phyloP scores from a whole-genome alignment of 2,888 invertebrate genomes.

The Epirrita christyi region DNA sequence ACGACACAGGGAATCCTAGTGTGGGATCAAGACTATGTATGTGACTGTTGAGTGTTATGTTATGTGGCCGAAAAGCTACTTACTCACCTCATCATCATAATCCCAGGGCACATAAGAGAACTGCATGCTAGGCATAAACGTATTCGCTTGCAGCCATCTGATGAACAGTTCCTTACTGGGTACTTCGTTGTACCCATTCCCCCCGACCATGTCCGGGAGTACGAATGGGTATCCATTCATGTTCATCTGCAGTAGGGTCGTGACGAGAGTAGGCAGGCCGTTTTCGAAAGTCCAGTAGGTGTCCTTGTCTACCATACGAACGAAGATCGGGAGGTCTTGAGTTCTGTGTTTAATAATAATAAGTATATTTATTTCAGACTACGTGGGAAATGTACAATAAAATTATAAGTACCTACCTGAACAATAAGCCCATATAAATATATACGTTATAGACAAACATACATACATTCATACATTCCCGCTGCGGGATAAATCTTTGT shows the following conservation, averaged over 20 bases:
- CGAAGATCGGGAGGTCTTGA: constrained; percentile 88
- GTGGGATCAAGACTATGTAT: too few species aligned
- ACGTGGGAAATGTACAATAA: too few species aligned
- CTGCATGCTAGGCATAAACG: constrained; percentile 91
- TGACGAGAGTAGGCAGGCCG: constrained; percentile 89
- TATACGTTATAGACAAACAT: too few species aligned
- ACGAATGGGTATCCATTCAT: constrained; percentile 88
- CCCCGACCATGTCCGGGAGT: constrained; percentile 92
- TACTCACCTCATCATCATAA: constrained; percentile 82
- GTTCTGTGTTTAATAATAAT: too few species aligned
- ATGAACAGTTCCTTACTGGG: constrained; percentile 87
- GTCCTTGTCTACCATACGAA: constrained; percentile 91
- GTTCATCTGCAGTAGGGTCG: constrained; percentile 87
- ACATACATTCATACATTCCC: too few species aligned
- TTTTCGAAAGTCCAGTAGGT: constrained; percentile 87
- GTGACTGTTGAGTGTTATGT: too few species aligned
- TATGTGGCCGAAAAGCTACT: neutral
- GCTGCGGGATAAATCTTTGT: too few species aligned
- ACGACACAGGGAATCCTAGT: too few species aligned
- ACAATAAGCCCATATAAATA: too few species aligned
- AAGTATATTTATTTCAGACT: too few species aligned
- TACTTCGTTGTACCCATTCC: constrained; percentile 81
- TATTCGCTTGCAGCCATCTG: constrained; percentile 90
- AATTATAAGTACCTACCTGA: too few species aligned
- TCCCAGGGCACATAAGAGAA: constrained; percentile 93